phyloP scores from a whole-genome alignment of 2,113 vertebrate genomes.

The Dolichallabes microphthalmus region DNA sequence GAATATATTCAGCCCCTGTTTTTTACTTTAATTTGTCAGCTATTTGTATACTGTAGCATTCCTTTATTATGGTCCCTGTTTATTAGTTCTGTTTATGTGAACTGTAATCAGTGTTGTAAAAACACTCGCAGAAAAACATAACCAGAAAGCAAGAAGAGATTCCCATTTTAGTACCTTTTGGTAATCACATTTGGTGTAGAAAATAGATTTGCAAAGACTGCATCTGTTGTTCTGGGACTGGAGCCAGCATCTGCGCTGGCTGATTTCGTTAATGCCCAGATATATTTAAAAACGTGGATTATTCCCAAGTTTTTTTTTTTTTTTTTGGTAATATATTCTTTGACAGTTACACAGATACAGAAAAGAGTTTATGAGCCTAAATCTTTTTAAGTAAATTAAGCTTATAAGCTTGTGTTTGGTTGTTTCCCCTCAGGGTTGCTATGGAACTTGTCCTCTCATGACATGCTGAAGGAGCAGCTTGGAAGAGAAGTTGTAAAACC shows the following conservation, averaged over 20 bases:
- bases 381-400: neutral
- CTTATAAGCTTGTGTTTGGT: neutral
- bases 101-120: too few relatives aligned
- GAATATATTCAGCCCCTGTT: too few relatives aligned
- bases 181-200: neutral
- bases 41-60: too few relatives aligned
- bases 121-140: too few relatives aligned
- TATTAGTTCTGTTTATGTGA: too few relatives aligned
- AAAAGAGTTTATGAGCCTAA: neutral
- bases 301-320: neutral
- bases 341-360: neutral
- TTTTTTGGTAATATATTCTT: neutral
- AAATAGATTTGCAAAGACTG: neutral
- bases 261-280: neutral
- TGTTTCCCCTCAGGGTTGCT: conserved; percentile 77
- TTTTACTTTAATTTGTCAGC: too few relatives aligned
- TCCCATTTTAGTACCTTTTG: neutral
- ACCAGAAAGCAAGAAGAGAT: too few relatives aligned
- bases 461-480: conserved; percentile 83
- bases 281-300: neutral
- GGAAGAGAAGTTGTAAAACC: conserved; percentile 69
- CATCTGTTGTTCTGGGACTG: neutral
- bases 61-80: too few relatives aligned
- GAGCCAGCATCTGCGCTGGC: neutral
- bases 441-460: conserved; percentile 97